Evolutionary conservation across 2,888 invertebrate species (phyloP), one percentile per base, ranked within the genome.

Genomic region (Hemistola chrysoprasaria): DNA sequence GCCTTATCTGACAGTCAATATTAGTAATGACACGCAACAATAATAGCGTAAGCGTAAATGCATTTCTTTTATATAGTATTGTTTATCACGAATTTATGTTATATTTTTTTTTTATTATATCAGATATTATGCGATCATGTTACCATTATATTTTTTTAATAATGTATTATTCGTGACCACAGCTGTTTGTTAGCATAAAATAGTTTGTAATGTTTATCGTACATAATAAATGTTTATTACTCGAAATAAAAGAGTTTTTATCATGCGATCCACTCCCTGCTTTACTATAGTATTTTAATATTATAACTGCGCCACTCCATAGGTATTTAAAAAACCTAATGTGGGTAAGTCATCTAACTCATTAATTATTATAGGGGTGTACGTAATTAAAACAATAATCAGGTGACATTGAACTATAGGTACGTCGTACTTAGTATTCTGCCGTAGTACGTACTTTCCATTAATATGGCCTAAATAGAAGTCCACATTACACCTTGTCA

Each of bases 31-130:
- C 44, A 33, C 37, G 50, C 53, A 47, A 49, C 44, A 54, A 47
- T 53, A 50, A 49, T 49, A 50, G 37, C 25, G 8, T 50, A 55
- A 55, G 47, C 22, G 43, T 39, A 45, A 45, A 47, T 50, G 49
- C 48, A 53, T 52, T 56, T 56, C 47, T 44, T 30, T 30, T 33
- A 21, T n/a, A 31, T 25, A 35, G n/a, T 16, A 16, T 16, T 16
- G 16, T 22, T 28, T 23, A 11, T 46, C 8, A 40, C 29, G 28
- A 26, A 45, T 50, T 47, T 48, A 36, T 48, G 46, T 48, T 34
- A 32, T 21, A n/a, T 20, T 25, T 34, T 34, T 22, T n/a, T 11
- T n/a, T 20, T 1, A 8, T 11, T 31, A 38, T 38, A 16, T 28
- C 22, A 9, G 9, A 20, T 1, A 30, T 24, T 21, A 24, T 6